phyloP scores from a whole-genome alignment of 2,797 vertebrate species.

The Poecilia gillii region DNA sequence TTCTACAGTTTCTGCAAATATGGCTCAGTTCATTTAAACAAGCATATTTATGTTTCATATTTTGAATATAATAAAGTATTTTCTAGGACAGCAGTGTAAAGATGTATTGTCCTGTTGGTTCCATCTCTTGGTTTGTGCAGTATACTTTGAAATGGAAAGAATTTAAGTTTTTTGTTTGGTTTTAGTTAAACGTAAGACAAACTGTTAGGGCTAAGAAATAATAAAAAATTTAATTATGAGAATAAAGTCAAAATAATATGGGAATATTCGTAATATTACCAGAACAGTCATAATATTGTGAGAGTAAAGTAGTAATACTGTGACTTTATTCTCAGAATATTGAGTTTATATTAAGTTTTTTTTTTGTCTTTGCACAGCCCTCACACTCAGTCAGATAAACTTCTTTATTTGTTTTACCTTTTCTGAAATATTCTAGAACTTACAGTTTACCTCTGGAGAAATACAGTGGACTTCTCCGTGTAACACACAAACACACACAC shows the following conservation, averaged over 20 bases:
- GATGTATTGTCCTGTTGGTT: not conserved
- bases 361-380: too few species aligned
- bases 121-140: not conserved
- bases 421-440: not conserved
- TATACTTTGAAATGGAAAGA: not conserved
- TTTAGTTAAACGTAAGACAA: not conserved
- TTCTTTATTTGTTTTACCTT: not conserved
- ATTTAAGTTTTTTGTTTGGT: not conserved
- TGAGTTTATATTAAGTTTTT: too few species aligned
- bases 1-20: not conserved
- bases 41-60: too few species aligned
- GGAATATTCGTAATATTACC: too few species aligned
- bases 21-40: not conserved
- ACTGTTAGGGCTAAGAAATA: too few species aligned
- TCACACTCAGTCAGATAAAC: too few species aligned
- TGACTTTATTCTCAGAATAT: too few species aligned
- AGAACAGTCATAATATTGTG: too few species aligned
- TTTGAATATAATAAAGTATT: not conserved
- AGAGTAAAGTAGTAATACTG: too few species aligned
- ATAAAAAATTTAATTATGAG: too few species aligned
- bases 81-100: not conserved
- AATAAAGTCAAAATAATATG: too few species aligned
- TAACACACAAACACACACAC: not conserved
- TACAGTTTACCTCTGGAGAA: not conserved
- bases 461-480: not conserved